These are phyloP conservation scores for Paralichthys olivaceus DNA, from an alignment of 2,113 vertebrate genomes.

Conservation along the genomic window DNA sequence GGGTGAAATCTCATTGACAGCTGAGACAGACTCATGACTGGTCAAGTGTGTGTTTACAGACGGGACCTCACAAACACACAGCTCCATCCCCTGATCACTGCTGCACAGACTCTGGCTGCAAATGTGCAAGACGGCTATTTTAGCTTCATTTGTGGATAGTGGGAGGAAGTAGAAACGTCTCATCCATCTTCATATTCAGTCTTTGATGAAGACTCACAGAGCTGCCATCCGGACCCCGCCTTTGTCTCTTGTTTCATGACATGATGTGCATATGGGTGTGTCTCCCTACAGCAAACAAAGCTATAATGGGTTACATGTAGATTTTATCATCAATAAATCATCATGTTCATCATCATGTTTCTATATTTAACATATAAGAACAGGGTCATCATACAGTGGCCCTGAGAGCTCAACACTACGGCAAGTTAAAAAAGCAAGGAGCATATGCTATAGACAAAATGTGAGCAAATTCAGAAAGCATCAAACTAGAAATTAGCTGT, in stretches of 20 bases:
- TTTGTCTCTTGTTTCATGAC: background rate
- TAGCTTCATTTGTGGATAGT: too few species aligned
- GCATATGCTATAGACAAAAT: background rate
- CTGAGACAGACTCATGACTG: too few species aligned
- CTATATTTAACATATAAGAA: constrained; percentile 24
- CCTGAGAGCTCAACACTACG: background rate
- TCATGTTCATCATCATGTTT: constrained; percentile 1
- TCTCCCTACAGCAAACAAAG: constrained; percentile 8
- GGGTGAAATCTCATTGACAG: too few species aligned
- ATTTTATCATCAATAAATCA: constrained; percentile 42
- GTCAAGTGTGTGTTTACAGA: too few species aligned
- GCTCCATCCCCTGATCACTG: too few species aligned
- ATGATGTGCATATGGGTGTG: background rate
- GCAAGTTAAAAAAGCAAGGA: background rate
- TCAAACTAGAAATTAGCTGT: background rate
- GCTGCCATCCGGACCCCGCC: too few species aligned
- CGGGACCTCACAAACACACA: too few species aligned
- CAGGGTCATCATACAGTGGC: background rate
- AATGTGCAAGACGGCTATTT: too few species aligned
- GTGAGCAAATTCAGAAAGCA: background rate
- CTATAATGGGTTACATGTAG: constrained; percentile 24
- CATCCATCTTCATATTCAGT: background rate
- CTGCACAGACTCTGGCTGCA: too few species aligned
- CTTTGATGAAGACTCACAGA: background rate
- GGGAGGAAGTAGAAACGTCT: background rate